Conservation (phyloP, 1,140 invertebrate species). For the Galendromus occidentalis region DNA sequence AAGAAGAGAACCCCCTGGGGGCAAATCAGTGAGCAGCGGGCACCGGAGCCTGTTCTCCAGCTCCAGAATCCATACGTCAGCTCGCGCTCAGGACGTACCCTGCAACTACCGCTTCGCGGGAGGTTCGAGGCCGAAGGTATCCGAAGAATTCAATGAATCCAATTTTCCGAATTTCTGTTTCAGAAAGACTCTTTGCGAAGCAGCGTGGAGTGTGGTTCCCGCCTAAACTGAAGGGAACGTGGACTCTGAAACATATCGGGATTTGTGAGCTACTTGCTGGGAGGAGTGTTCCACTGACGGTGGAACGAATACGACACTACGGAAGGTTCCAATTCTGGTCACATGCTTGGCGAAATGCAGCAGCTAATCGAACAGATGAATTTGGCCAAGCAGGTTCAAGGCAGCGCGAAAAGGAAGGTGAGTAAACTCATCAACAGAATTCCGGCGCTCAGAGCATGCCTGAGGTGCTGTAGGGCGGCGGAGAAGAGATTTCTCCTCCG, state of each 20-base stretch:
- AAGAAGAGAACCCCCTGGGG: too few relatives aligned
- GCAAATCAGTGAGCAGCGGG: too few relatives aligned
- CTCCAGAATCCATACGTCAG: too few relatives aligned
- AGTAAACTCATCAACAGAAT: neutral
- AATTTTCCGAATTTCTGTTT: neutral
- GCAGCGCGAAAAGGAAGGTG: constrained; percentile 8
- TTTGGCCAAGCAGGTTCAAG: constrained; percentile 6
- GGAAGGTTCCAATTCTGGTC: neutral
- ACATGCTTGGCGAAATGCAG: constrained; percentile 3
- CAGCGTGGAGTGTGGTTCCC: neutral
- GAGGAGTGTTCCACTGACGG: neutral
- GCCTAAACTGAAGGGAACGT: neutral
- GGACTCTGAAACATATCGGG: neutral
- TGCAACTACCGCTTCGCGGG: too few relatives aligned
- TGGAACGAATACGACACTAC: too few relatives aligned
- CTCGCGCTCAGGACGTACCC: too few relatives aligned
- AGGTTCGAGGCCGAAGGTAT: too few relatives aligned
- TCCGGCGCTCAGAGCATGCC: too few relatives aligned
- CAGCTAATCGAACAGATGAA: constrained; percentile 4
- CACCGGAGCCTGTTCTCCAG: too few relatives aligned
- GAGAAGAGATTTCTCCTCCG: too few relatives aligned
- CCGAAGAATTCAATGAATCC: too few relatives aligned
- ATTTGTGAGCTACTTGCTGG: neutral
- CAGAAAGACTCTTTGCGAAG: neutral
- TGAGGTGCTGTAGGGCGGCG: too few relatives aligned